phyloP scores from a whole-genome alignment of 2,797 vertebrate species.

The Manis crassicaudata region DNA sequence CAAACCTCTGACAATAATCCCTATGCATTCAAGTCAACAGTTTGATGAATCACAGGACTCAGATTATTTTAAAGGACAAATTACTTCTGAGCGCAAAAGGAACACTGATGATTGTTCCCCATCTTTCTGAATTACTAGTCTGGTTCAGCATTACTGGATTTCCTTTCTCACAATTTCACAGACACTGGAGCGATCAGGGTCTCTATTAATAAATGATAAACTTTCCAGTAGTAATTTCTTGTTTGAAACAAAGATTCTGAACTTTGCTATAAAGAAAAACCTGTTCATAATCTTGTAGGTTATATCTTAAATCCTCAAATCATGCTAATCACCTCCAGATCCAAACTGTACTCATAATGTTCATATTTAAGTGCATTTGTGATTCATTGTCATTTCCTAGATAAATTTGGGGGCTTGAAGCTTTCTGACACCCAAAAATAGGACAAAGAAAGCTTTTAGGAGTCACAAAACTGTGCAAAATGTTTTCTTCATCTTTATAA shows the following conservation, averaged over 20 bases:
- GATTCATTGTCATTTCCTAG: constrained; percentile 59
- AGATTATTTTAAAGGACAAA: neutral
- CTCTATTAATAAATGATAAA: constrained; percentile 11
- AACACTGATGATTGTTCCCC: neutral
- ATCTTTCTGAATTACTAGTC: neutral
- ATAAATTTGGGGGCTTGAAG: constrained; percentile 40
- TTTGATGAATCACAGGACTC: neutral
- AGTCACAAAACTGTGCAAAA: constrained; percentile 48
- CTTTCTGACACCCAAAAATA: neutral
- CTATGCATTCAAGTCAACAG: neutral
- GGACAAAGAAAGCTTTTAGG: neutral
- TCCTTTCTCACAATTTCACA: neutral
- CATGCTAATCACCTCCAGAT: neutral
- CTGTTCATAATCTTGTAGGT: neutral
- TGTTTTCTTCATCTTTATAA: constrained; percentile 59
- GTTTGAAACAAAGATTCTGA: neutral
- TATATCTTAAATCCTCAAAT: constrained; percentile 37
- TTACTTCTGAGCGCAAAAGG: neutral
- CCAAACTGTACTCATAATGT: neutral
- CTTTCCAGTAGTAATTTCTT: constrained; percentile 18
- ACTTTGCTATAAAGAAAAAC: neutral
- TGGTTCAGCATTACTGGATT: neutral
- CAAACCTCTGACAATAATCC: neutral
- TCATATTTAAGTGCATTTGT: constrained; percentile 43
- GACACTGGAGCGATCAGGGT: neutral